Percentiles rank a stretch among this genome's conserved stretches.
Evolutionary conservation across 2,113 vertebrate species (phyloP).

Genomic region (Puntigrus tetrazona): DNA sequence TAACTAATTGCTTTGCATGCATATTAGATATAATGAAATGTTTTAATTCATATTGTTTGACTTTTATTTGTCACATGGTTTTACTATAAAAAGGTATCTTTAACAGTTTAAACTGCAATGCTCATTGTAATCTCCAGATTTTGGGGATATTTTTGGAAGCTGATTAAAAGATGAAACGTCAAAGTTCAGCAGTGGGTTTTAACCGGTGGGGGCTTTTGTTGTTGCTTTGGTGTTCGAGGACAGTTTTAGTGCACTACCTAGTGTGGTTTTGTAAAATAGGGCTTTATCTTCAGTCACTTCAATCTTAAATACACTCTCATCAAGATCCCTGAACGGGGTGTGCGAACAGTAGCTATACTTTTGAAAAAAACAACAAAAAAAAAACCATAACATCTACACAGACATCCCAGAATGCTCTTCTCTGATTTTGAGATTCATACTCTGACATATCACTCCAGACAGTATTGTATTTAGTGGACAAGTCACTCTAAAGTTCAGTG

Average conservation of each 20-base stretch:
- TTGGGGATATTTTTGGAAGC: background rate
- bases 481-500: slow-evolving; percentile 32
- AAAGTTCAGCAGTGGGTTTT: slow-evolving; percentile 7
- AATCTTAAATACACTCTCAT: slow-evolving; percentile 7
- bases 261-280: slow-evolving; percentile 12
- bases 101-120: slow-evolving; percentile 6
- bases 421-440: background rate
- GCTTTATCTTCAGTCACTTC: slow-evolving; percentile 18
- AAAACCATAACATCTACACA: background rate
- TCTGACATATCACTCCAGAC: slow-evolving; percentile 37
- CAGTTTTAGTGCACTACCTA: slow-evolving; percentile 30
- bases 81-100: slow-evolving; percentile 30
- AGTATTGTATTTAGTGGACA: slow-evolving; percentile 25
- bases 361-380: no score
- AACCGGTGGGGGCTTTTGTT: background rate
- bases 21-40: slow-evolving; percentile 44
- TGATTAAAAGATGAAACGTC: background rate
- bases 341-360: background rate
- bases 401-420: slow-evolving; percentile 5
- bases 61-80: slow-evolving; percentile 36
- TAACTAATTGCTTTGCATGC: slow-evolving; percentile 50
- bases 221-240: background rate
- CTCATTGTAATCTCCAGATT: slow-evolving; percentile 24
- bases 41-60: slow-evolving; percentile 43
- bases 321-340: background rate